phyloP scores from a whole-genome alignment of 2,888 invertebrate genomes.

The Athrips mouffetella region DNA sequence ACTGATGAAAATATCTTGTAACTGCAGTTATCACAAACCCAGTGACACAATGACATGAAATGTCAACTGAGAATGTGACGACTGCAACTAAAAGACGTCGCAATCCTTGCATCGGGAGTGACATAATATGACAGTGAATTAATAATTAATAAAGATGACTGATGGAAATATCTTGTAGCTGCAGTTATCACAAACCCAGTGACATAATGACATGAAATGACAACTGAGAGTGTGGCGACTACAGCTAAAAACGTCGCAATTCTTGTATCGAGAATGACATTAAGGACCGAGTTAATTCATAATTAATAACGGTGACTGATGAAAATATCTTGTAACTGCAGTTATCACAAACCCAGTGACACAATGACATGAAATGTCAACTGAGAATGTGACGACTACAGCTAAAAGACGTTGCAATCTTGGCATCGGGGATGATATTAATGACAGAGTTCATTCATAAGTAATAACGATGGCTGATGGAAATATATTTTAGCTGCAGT shows the following conservation, averaged over 20 bases:
- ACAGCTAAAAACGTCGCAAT: neutral
- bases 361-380: slow-evolving; percentile 27
- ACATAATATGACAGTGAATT: too few species aligned
- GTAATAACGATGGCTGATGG: too few species aligned
- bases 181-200: slow-evolving; percentile 29
- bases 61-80: slow-evolving; percentile 28
- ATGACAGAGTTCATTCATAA: too few species aligned
- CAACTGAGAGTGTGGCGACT: slow-evolving; percentile 2
- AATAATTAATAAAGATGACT: neutral
- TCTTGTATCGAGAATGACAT: too few species aligned
- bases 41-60: slow-evolving; percentile 30
- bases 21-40: slow-evolving; percentile 27
- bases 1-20: slow-evolving; percentile 2
- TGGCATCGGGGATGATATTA: too few species aligned
- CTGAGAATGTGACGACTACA: slow-evolving; percentile 24
- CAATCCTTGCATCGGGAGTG: neutral
- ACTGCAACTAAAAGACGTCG: neutral
- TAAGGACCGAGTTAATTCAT: too few species aligned
- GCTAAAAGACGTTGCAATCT: slow-evolving; percentile 3
- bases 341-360: slow-evolving; percentile 33
- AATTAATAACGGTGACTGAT: neutral
- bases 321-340: slow-evolving; percentile 9
- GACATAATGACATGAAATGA: slow-evolving; percentile 14
- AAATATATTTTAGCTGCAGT: neutral
- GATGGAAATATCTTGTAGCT: slow-evolving; percentile 5